These are phyloP conservation scores for Alviniconcha strummeri DNA, from an alignment of 2,888 invertebrate genomes.

Conservation along the genomic window DNA sequence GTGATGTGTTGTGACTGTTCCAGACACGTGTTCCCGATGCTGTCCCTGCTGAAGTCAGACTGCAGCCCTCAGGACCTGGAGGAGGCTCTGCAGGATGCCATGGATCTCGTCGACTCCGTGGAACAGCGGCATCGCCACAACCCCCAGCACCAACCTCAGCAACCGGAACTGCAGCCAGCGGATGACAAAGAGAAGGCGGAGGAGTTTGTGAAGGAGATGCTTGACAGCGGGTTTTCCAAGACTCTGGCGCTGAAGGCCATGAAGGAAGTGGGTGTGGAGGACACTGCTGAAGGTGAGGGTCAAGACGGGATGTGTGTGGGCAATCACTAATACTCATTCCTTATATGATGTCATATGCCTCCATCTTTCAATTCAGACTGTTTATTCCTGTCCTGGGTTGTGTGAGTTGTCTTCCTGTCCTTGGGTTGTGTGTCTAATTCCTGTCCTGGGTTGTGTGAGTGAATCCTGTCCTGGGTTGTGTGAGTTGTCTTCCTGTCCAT, in stretches of 20 bases:
- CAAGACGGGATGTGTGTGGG: background rate
- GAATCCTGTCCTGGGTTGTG: too few relatives aligned
- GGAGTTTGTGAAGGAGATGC: constrained; percentile 45
- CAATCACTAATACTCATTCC: too few relatives aligned
- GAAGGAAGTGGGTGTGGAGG: constrained; percentile 35
- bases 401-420: too few relatives aligned
- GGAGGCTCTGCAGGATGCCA: constrained; percentile 33
- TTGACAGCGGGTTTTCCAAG: constrained; percentile 45
- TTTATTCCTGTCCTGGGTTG: too few relatives aligned
- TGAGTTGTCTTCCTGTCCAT: too few relatives aligned
- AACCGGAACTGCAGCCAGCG: background rate
- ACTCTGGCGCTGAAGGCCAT: constrained; percentile 46
- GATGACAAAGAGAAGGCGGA: constrained; percentile 14
- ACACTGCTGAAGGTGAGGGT: constrained; percentile 44
- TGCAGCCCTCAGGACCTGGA: constrained; percentile 50
- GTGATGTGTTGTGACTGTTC: too few relatives aligned
- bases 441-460: too few relatives aligned
- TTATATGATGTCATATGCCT: too few relatives aligned
- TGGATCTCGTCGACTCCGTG: constrained; percentile 28
- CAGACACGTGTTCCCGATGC: constrained; percentile 49
- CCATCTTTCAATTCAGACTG: too few relatives aligned
- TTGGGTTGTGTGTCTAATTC: too few relatives aligned
- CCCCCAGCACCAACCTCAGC: background rate
- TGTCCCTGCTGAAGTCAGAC: constrained; percentile 49
- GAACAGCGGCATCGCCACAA: constrained; percentile 25